Evolutionary conservation across 2,888 invertebrate species (phyloP).

Genomic region (Lithophane leautieri): DNA sequence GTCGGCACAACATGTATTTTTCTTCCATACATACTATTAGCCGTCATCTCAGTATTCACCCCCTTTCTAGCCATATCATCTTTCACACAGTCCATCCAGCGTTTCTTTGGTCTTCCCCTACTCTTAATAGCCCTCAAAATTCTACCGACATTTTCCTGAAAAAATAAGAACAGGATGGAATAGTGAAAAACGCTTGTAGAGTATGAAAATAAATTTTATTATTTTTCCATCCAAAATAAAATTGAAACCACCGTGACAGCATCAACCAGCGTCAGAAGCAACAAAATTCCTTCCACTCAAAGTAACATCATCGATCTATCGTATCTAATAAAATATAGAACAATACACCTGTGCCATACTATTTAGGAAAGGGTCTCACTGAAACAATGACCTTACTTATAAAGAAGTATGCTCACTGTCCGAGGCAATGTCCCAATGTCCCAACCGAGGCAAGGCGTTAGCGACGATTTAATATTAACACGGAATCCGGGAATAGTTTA

Average conservation of each 20-base stretch:
- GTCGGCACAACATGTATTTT: too few species aligned
- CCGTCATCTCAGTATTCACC: too few species aligned
- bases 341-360: constrained; percentile 60
- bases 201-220: too few species aligned
- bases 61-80: too few species aligned
- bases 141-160: too few species aligned
- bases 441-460: neutral
- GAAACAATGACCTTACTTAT: constrained; percentile 48
- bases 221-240: neutral
- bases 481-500: constrained; percentile 19
- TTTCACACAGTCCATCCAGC: too few species aligned
- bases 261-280: neutral
- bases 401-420: constrained; percentile 20
- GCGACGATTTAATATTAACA: constrained; percentile 36
- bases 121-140: too few species aligned
- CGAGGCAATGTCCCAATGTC: neutral
- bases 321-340: constrained; percentile 49
- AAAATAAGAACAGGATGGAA: too few species aligned
- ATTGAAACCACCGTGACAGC: neutral
- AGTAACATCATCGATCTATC: constrained; percentile 40
- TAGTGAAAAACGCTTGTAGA: too few species aligned
- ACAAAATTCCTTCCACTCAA: constrained; percentile 3
- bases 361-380: constrained; percentile 47
- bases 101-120: too few species aligned
- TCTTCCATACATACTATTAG: too few species aligned